A percentile compares a stretch with the other conserved stretches of the same genome.
These are phyloP conservation scores for Crematogaster levior DNA, from an alignment of 2,888 invertebrate species.

Conservation along the genomic window DNA sequence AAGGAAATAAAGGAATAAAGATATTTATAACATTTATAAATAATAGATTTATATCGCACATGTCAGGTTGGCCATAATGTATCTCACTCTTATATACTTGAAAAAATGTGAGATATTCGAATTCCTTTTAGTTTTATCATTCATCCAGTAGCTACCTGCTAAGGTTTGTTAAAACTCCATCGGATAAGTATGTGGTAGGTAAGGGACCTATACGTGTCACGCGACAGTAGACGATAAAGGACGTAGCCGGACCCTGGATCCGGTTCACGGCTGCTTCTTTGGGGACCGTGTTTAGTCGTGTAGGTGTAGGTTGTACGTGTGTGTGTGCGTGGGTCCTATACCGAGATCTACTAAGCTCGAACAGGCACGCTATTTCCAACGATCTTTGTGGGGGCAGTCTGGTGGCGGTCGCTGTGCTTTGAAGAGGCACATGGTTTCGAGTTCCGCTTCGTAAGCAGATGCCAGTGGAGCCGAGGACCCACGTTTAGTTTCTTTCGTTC, in stretches of 20 bases:
- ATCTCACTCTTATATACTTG: background rate
- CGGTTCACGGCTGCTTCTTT: slow-evolving; percentile 31
- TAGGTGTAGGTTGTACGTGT: background rate
- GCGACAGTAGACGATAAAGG: slow-evolving; percentile 22
- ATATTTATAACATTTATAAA: no score
- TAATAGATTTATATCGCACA: background rate
- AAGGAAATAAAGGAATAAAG: background rate
- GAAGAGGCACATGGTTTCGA: slow-evolving; percentile 69
- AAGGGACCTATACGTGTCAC: slow-evolving; percentile 5
- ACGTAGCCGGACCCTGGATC: slow-evolving; percentile 24
- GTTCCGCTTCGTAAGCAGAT: slow-evolving; percentile 70
- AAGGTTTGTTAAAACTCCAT: background rate
- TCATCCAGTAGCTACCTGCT: background rate
- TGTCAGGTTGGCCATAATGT: background rate
- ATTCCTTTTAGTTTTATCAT: background rate
- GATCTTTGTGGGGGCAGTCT: slow-evolving; percentile 74
- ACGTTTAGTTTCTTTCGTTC: background rate
- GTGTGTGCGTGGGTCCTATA: slow-evolving; percentile 32
- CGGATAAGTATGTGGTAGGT: background rate
- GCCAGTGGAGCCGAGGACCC: slow-evolving; percentile 7
- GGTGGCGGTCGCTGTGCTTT: slow-evolving; percentile 69
- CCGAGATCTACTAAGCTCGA: slow-evolving; percentile 26
- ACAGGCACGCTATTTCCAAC: slow-evolving; percentile 60
- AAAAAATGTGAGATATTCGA: background rate
- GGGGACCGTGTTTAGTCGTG: slow-evolving; percentile 1